Conservation (phyloP, 2,888 invertebrate species). For the Priocnemis perturbator region DNA sequence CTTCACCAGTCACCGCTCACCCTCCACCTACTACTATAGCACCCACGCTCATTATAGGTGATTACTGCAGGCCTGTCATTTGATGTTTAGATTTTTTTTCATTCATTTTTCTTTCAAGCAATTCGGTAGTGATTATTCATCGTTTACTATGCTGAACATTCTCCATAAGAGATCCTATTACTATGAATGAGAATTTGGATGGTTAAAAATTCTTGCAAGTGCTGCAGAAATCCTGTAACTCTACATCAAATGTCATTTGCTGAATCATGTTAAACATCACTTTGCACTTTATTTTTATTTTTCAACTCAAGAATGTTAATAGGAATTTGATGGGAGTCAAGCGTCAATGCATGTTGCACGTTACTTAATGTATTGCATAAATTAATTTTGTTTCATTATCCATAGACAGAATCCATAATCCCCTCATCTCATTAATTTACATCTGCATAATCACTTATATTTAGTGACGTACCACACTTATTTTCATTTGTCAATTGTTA, state of each 20-base stretch:
- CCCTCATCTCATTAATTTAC: conserved; percentile 1
- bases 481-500: conserved; percentile 16
- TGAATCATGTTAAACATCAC: neutral
- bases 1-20: conserved; percentile 72
- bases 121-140: conserved; percentile 3
- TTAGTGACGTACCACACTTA: neutral
- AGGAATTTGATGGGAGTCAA: no score
- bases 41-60: conserved; percentile 75
- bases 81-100: conserved; percentile 40
- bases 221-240: neutral
- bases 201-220: neutral
- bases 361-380: neutral
- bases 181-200: conserved; percentile 7
- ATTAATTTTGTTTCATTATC: no score
- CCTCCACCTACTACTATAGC: conserved; percentile 73
- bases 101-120: conserved; percentile 16
- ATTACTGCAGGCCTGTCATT: conserved; percentile 66
- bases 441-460: neutral
- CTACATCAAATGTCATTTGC: conserved; percentile 18
- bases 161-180: conserved; percentile 2
- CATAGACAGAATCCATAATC: neutral
- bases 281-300: conserved; percentile 2
- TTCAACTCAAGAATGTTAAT: neutral
- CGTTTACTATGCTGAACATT: neutral
- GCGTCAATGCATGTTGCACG: neutral